Base-by-base conservation (phyloP, 2,888 invertebrate genomes). In the Brenthis ino region DNA sequence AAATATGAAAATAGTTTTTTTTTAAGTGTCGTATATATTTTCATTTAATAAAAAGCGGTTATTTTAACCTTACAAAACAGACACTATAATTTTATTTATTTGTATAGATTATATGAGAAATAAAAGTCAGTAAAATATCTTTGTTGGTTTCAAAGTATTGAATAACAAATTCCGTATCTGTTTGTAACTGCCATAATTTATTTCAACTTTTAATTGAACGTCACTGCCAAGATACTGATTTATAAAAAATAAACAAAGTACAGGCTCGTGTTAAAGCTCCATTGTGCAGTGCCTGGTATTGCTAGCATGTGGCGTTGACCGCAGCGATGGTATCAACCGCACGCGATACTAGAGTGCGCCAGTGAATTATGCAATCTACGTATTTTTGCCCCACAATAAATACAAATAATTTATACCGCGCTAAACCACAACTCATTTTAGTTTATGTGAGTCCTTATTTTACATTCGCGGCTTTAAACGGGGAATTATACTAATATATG, bases 301-400 rank as follows among this genome's bases (percentile, higher is more conserved):
- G 66, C 65, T 65, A 56, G 70, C 53, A 68, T 58, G 70, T 71
- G 65, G 74, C 76, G 73, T 71, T 72, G 77, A 76, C 79, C 76
- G 78, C 77, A 76, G 72, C 68, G 82, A 82, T 83, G 75, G 61
- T 81, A 82, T 84, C 82, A 69, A 72, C 66, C 37, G 68, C 70
- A 82, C 84, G 83, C 82, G 77, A 83, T 72, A 64, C 68, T 54
- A 47, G 51, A 61, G 54, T 70, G 67, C 69, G 57, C 74, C 69
- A 75, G 77, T 78, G 77, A 79, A 80, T 77, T 80, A 77, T 76
- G 77, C 79, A 78, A 79, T 76, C 75, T 76, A 80, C 77, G 77
- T 77, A 78, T 79, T 82, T 84, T 81, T 82, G 77, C 78, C 70
- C 57, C 67, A 77, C 75, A 71, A 76, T 76, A 78, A 77, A 77